Evolutionary conservation across 2,797 vertebrate genomes (phyloP).

Genomic region (Lophotriccus pileatus): DNA sequence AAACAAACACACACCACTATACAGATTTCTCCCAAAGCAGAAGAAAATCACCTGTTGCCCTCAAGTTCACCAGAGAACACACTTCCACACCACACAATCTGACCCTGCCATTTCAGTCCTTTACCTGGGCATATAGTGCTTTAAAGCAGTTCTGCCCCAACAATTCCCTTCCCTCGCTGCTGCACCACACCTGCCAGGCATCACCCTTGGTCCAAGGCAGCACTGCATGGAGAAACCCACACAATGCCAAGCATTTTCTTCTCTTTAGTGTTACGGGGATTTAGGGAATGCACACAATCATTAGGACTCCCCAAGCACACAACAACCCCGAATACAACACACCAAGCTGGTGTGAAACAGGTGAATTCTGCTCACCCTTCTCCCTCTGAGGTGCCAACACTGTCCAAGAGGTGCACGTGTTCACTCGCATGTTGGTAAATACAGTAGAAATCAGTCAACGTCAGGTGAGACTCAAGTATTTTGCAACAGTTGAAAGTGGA

Average conservation of each 20-base stretch:
- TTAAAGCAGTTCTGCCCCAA: background rate
- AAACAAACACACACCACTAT: background rate
- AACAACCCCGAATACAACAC: accelerated
- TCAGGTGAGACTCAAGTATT: background rate
- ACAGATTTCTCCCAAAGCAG: background rate
- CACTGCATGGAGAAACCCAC: background rate
- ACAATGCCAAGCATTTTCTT: background rate
- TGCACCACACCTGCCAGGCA: background rate
- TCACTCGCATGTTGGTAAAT: background rate
- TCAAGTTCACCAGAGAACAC: background rate
- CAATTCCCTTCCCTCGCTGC: background rate
- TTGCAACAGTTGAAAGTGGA: background rate
- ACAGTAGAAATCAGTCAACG: background rate
- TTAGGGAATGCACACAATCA: background rate
- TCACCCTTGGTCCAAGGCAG: background rate
- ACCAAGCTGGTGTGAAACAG: background rate
- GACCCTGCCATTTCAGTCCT: background rate
- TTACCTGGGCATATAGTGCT: background rate
- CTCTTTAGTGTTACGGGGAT: background rate
- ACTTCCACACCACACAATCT: background rate
- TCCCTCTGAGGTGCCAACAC: background rate
- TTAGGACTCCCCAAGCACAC: background rate
- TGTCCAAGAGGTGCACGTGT: accelerated
- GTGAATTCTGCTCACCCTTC: background rate
- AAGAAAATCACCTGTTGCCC: slow-evolving; percentile 11